These are phyloP conservation scores for Hirundichthys speculiger DNA, from an alignment of 2,113 vertebrate genomes.

Conservation along the genomic window DNA sequence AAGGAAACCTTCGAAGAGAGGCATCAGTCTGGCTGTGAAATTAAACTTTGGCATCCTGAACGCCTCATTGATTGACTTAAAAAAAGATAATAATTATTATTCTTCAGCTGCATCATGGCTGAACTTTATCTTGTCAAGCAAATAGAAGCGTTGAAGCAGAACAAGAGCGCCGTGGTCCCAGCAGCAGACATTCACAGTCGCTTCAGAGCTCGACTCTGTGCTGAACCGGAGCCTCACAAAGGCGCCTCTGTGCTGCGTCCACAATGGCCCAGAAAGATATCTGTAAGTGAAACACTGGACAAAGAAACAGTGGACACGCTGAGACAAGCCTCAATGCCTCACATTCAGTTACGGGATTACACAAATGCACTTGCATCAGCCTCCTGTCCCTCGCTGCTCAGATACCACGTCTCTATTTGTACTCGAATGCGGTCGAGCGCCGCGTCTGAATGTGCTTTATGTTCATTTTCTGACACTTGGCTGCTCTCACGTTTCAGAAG, in stretches of 20 bases:
- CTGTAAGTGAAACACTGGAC: conserved; percentile 48
- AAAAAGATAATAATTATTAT: not conserved
- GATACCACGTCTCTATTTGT: not conserved
- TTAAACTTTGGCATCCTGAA: no score
- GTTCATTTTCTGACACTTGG: no score
- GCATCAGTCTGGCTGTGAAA: no score
- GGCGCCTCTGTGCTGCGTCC: conserved; percentile 19
- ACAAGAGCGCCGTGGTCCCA: conserved; percentile 23
- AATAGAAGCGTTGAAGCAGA: conserved; percentile 2
- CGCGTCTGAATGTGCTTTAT: no score
- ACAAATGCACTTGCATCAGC: conserved; percentile 28
- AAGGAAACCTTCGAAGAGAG: no score
- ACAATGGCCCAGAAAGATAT: conserved; percentile 47
- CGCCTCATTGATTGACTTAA: no score
- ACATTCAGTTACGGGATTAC: conserved; percentile 20
- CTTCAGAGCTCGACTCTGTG: conserved; percentile 8
- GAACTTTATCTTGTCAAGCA: not conserved
- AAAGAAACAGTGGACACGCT: conserved; percentile 38
- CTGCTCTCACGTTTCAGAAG: no score
- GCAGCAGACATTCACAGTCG: conserved; percentile 21
- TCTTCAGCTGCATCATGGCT: conserved; percentile 15
- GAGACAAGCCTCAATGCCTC: conserved; percentile 34
- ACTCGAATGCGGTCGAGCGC: not conserved
- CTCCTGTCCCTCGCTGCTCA: conserved; percentile 26
- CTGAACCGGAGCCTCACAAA: conserved; percentile 30